These are phyloP conservation scores for Anoplolepis gracilipes DNA, from an alignment of 1,140 invertebrate genomes.

Conservation along the genomic window DNA sequence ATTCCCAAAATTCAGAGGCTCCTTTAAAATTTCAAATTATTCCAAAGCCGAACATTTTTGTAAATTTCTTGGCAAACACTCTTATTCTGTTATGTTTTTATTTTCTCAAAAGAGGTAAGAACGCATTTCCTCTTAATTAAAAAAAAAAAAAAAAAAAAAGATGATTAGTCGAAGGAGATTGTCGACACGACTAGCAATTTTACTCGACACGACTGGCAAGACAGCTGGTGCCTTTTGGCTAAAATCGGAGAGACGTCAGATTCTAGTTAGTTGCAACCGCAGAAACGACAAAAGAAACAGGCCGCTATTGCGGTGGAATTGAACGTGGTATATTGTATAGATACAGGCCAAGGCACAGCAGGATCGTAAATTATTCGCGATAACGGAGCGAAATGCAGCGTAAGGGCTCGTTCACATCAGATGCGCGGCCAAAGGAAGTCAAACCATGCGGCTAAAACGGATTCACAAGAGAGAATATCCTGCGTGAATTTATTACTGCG, in stretches of 20 bases:
- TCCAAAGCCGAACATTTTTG: not conserved
- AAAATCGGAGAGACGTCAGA: not conserved
- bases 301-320: constrained; percentile 8
- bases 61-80: not conserved
- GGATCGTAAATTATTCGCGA: constrained; percentile 49
- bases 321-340: not conserved
- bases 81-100: not conserved
- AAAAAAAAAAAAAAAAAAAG: constrained; percentile 4
- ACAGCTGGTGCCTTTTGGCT: not conserved
- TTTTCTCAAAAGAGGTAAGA: not conserved
- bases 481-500: constrained; percentile 9
- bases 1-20: constrained; percentile 16
- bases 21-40: not conserved
- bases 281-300: constrained; percentile 13
- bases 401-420: constrained; percentile 24
- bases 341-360: not conserved
- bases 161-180: too few species aligned
- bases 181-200: not conserved
- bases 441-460: not conserved
- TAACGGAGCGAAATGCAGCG: constrained; percentile 15
- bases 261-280: not conserved
- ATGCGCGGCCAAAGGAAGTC: not conserved
- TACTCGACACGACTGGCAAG: not conserved
- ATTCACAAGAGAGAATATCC: not conserved
- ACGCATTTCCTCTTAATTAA: too few species aligned